Evolutionary conservation across 1,140 invertebrate species (phyloP), one percentile per base, ranked within the genome.

Genomic region (Euwallacea similis): DNA sequence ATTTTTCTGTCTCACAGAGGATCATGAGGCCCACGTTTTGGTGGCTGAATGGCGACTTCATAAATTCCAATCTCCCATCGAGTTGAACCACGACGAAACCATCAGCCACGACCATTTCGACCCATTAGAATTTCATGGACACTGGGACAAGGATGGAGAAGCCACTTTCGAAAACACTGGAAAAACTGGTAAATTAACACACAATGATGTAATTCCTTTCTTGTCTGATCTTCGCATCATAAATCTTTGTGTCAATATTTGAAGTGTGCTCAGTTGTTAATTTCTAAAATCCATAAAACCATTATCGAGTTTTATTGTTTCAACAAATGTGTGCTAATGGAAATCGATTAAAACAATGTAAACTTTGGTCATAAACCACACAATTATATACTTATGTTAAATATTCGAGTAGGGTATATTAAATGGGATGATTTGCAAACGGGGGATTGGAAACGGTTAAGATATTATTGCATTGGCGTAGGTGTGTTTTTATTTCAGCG

Each of bases 41-140:
- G 75, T 81, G 10, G 76, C 69, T 15, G 76, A 80, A 69, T 81
- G 79, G 80, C 64, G 80, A 41, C 61, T 81, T 44, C 76, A 80
- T 15, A 80, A 77, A 59, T 83, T 85, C 21, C 84, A 85, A 75
- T 85, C 84, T 42, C 84, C 84, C n/a, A 85, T 85, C 55, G 81
- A 81, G 61, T 79, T 85, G 9, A 83, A 82, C 71, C 83, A 84
- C 70, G 82, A 83, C 53, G 81, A 83, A 54, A 83, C 81, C 69
- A 83, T 84, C 71, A 80, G 81, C 74, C 81, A 84, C 58, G 84
- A 85, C 74, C 83, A 85, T 76, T 83, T 84, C 47, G 84, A 84
- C 73, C 84, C 84, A 9, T 75, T 85, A 42, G 83, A 84, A 71
- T 85, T 84, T 69, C 83, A 85, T 71, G 84, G 84, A 2, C 84